Conservation (phyloP, 1,140 invertebrate genomes). For the Sminthurinus signatus region DNA sequence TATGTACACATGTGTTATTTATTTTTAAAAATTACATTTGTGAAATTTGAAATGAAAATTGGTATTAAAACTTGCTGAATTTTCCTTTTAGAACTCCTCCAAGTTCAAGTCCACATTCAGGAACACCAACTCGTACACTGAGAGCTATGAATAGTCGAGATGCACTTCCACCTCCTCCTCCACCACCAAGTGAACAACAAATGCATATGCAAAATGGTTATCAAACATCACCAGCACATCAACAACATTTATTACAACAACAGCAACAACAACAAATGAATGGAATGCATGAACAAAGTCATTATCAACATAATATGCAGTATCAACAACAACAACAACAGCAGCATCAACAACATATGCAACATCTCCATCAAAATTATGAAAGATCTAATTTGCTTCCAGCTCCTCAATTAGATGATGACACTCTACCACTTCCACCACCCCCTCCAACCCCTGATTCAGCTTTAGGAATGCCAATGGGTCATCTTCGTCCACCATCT, state of each 20-base stretch:
- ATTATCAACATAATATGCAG: neutral
- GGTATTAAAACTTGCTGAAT: neutral
- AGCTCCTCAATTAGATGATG: slow-evolving; percentile 52
- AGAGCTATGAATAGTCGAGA: slow-evolving; percentile 56
- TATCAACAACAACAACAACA: neutral
- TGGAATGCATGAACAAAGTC: no score
- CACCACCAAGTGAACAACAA: slow-evolving; percentile 4
- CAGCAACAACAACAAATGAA: no score
- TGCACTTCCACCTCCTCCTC: slow-evolving; percentile 69
- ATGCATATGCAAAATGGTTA: slow-evolving; percentile 1
- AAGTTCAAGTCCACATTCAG: slow-evolving; percentile 47
- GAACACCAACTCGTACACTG: slow-evolving; percentile 39
- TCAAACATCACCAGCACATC: neutral
- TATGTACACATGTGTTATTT: no score
- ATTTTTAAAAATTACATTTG: no score
- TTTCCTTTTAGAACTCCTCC: slow-evolving; percentile 9
- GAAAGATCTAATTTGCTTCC: slow-evolving; percentile 54
- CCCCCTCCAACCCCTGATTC: slow-evolving; percentile 52
- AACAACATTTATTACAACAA: no score
- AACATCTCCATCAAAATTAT: neutral
- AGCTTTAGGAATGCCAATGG: slow-evolving; percentile 11
- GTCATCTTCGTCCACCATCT: slow-evolving; percentile 8
- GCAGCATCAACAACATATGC: neutral
- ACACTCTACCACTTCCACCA: slow-evolving; percentile 51
- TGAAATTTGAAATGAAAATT: no score